Conservation (phyloP, 1,140 invertebrate genomes). For the Sweltsa coloradensis region DNA sequence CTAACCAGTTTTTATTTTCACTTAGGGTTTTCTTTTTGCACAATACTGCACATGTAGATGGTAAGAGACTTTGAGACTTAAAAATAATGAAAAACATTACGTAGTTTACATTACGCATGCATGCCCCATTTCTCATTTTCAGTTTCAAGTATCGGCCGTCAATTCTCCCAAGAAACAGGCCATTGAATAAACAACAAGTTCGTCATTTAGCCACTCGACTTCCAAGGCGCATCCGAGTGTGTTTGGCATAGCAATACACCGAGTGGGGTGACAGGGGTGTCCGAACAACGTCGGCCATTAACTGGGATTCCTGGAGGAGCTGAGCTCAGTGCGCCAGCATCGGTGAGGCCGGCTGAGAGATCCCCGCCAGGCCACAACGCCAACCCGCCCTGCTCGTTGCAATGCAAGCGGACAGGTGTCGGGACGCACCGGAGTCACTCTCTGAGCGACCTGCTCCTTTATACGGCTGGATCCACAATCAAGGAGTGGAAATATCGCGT, state of each 20-base stretch:
- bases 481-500: conserved; percentile 67
- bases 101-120: no score
- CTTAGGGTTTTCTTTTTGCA: no score
- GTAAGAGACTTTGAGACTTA: no score
- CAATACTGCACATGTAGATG: no score
- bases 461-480: conserved; percentile 78
- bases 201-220: conserved; percentile 36
- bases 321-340: conserved; percentile 67
- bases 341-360: conserved; percentile 49
- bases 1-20: no score
- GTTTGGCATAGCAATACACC: conserved; percentile 73
- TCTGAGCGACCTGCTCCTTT: conserved; percentile 64
- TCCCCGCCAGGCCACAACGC: conserved; percentile 50
- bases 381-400: conserved; percentile 54
- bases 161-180: conserved; percentile 45
- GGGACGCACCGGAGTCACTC: no score
- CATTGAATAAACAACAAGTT: conserved; percentile 46
- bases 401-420: conserved; percentile 58
- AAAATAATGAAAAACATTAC: no score
- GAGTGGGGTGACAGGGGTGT: conserved; percentile 60
- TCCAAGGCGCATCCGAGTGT: conserved; percentile 41
- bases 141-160: conserved; percentile 54
- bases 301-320: conserved; percentile 68
- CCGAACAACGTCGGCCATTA: conserved; percentile 51
- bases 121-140: conserved; percentile 25